Percentiles rank a stretch among this genome's conserved stretches.
Conservation (phyloP, 2,888 invertebrate species). For the Lithophane leautieri region DNA sequence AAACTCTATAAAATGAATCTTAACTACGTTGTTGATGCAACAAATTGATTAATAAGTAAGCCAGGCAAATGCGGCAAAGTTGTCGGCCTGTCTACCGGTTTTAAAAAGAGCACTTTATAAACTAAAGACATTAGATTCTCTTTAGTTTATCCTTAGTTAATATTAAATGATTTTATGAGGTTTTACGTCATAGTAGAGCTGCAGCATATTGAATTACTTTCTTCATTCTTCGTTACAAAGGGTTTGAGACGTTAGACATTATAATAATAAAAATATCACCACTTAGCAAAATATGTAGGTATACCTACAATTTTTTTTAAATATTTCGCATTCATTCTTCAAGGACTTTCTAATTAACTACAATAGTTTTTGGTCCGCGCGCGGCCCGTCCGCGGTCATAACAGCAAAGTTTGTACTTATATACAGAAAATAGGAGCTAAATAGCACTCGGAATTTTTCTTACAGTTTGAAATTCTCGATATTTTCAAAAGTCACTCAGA, state of each 20-base stretch:
- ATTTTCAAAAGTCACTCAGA: too few relatives aligned
- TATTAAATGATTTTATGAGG: background rate
- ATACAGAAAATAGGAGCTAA: too few relatives aligned
- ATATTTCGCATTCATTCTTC: too few relatives aligned
- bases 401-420: too few relatives aligned
- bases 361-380: too few relatives aligned
- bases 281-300: background rate
- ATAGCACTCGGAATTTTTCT: too few relatives aligned
- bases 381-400: too few relatives aligned
- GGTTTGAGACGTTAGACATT: background rate
- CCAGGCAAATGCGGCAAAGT: background rate
- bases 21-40: slow-evolving; percentile 9
- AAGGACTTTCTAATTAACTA: too few relatives aligned
- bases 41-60: background rate
- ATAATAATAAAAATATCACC: background rate
- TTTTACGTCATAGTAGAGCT: background rate
- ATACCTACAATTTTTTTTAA: too few relatives aligned
- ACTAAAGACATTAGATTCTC: background rate
- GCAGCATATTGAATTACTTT: background rate
- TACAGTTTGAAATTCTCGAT: too few relatives aligned
- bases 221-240: background rate
- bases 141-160: background rate
- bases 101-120: background rate
- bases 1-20: slow-evolving; percentile 2
- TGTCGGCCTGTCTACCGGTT: background rate